A percentile compares a stretch with the other conserved stretches of the same genome.
These are phyloP conservation scores for Scaptodrosophila lebanonensis DNA, from an alignment of 1,140 invertebrate species.

Conservation along the genomic window DNA sequence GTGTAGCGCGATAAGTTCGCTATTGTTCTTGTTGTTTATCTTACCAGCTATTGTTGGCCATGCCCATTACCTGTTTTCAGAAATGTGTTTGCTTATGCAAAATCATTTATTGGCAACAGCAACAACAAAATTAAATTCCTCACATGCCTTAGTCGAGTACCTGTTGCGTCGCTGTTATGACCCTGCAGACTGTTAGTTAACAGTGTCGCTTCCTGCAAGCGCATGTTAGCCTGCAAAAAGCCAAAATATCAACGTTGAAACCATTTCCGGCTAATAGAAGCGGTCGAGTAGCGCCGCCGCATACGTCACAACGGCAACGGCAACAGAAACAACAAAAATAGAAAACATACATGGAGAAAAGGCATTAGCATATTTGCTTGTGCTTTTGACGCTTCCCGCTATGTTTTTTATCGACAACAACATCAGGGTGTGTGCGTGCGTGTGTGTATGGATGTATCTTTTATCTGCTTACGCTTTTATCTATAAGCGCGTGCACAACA, in stretches of 20 bases:
- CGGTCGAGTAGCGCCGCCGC: too few species aligned
- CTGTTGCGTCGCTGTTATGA: too few species aligned
- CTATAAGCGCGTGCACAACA: too few species aligned
- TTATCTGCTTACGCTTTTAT: conserved; percentile 41
- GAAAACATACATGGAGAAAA: conserved; percentile 39
- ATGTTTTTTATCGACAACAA: conserved; percentile 14
- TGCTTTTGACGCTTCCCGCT: conserved; percentile 31
- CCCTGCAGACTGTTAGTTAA: too few species aligned
- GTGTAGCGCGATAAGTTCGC: too few species aligned
- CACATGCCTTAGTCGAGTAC: conserved; percentile 21
- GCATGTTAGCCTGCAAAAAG: too few species aligned
- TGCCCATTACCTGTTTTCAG: conserved; percentile 41
- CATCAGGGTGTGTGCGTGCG: background rate
- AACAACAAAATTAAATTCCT: conserved; percentile 17
- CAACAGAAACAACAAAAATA: conserved; percentile 15
- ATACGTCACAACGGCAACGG: conserved; percentile 5
- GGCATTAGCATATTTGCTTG: conserved; percentile 47
- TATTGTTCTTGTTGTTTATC: too few species aligned
- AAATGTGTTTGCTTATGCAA: conserved; percentile 25
- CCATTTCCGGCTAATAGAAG: too few species aligned
- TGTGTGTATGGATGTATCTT: too few species aligned
- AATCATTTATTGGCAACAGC: conserved; percentile 10
- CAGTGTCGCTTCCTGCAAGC: too few species aligned
- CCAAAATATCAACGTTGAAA: too few species aligned
- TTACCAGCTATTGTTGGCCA: conserved; percentile 8